These are phyloP conservation scores for Atherinomorus stipes DNA, from an alignment of 2,113 vertebrate species.

Conservation along the genomic window DNA sequence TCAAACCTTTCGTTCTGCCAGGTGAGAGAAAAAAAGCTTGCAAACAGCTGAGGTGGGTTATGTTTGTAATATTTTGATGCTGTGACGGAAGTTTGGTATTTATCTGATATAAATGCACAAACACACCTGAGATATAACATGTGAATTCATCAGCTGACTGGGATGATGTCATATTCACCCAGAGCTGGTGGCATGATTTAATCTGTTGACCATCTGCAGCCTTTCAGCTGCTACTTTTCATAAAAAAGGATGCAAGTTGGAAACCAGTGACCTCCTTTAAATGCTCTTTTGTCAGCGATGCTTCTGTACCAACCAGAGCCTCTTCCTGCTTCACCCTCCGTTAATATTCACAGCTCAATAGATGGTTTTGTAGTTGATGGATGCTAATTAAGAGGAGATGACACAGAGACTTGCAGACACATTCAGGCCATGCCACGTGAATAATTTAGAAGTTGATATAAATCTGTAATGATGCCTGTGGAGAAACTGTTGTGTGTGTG, in stretches of 20 bases:
- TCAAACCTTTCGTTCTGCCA: constrained; percentile 78
- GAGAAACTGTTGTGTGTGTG: neutral
- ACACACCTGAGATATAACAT: neutral
- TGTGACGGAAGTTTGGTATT: neutral
- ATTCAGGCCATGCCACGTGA: constrained; percentile 19
- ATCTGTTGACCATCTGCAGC: neutral
- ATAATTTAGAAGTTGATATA: constrained; percentile 45
- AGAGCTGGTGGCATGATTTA: neutral
- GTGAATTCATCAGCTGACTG: neutral
- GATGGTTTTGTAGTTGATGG: constrained; percentile 5
- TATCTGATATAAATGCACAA: neutral
- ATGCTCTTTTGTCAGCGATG: neutral
- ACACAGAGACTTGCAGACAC: neutral
- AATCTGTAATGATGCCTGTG: constrained; percentile 36
- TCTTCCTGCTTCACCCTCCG: neutral
- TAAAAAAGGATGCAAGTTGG: constrained; percentile 3
- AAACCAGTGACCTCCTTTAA: neutral
- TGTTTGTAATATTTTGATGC: neutral
- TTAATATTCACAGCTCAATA: neutral
- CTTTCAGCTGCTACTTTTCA: neutral
- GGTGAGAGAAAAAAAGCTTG: constrained; percentile 54
- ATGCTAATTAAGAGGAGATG: constrained; percentile 37
- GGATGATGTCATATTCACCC: neutral
- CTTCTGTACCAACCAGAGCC: neutral
- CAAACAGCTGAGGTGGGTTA: neutral